Evolutionary conservation across 2,888 invertebrate species (phyloP).

Genomic region (Neoaliturus tenellus): DNA sequence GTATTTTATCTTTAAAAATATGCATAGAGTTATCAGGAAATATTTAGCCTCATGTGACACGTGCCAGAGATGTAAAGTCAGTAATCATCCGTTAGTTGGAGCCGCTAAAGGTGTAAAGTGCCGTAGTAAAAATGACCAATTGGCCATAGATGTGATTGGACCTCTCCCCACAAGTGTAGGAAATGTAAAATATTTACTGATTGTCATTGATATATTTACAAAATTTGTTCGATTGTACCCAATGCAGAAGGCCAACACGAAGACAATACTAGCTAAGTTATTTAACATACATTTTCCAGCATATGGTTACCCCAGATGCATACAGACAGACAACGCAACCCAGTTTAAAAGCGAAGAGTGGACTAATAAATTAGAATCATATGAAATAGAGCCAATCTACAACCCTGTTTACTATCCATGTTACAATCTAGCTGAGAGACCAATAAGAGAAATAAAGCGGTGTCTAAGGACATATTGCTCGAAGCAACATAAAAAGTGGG

Average conservation of each 20-base stretch:
- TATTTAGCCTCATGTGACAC: neutral
- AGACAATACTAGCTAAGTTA: neutral
- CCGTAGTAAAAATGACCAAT: neutral
- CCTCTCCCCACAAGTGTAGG: neutral
- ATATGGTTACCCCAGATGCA: neutral
- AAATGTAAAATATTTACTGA: neutral
- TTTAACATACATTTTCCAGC: neutral
- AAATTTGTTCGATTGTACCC: neutral
- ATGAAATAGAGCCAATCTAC: neutral
- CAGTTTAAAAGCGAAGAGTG: neutral
- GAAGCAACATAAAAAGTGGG: neutral
- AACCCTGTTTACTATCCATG: neutral
- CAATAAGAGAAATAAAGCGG: neutral
- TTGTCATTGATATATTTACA: neutral
- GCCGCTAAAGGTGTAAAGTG: neutral
- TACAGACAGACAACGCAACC: constrained; percentile 9
- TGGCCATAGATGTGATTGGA: constrained; percentile 1
- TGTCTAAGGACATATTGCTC: neutral
- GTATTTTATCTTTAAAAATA: constrained; percentile 16
- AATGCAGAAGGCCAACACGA: neutral
- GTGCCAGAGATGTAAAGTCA: neutral
- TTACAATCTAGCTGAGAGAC: neutral
- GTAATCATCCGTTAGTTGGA: neutral
- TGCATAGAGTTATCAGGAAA: neutral
- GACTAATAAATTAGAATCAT: neutral